Base-by-base conservation (phyloP, 2,888 invertebrate species). In the Ceraclea dissimilis region DNA sequence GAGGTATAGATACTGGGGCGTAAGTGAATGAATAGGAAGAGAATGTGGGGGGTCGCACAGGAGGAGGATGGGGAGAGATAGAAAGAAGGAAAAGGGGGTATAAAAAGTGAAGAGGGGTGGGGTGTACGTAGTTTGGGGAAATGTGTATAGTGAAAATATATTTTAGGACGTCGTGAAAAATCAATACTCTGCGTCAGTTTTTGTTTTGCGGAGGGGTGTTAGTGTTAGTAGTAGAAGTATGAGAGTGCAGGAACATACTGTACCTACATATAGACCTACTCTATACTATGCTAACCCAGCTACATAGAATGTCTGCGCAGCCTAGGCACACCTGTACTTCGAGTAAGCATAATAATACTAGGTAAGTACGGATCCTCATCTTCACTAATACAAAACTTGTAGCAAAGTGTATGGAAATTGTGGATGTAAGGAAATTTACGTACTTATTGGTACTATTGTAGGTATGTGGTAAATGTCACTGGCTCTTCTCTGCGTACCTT, bases 121-220 rank as follows among this genome's bases (percentile, higher is more conserved):
- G 47, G 16, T 43, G 55, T 44, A 44, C 31, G 56, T 57, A 57
- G 57, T 57, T 57, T 54, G 54, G 51, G 60, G 50, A 57, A 57
- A 56, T 52, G 52, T 60, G 57, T 60, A 51, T 57, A 60, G 60
- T 60, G 53, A 60, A 60, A 39, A 39, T 39, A 60, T 57, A 60
- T 49, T 51, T 56, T 57, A 57, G 57, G 60, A 60, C 51, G 60
- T 57, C 52, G 57, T 56, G 57, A 60, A 60, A 60, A 60, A 60
- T 60, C 60, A 60, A 60, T 60, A 60, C 55, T 44, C 39, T 26
- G 55, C 50, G 57, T 52, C 49, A 44, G 47, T 26, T 39, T 49
- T 58, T 55, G 58, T 43, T 54, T 51, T 21, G 48, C 16, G 21
- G 48, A 46, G 31, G 47, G 26, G 26, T 47, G 47, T n/a, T n/a